Percentiles rank a stretch among this genome's conserved stretches.
Conservation (phyloP, 1,140 invertebrate species). For the Drosophila nigromelanica region DNA sequence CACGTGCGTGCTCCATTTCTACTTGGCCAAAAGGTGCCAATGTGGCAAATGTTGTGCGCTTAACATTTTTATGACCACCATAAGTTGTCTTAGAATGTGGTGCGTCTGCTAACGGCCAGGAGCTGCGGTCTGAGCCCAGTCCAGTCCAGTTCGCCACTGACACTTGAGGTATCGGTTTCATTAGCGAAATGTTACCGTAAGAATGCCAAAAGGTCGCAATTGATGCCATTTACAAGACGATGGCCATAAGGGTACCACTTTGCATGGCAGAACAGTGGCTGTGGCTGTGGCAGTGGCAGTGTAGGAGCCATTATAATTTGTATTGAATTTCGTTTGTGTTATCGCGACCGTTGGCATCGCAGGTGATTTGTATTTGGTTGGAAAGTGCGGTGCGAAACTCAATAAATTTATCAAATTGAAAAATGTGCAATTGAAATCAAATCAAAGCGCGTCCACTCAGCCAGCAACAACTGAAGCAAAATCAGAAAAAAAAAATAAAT, state of each 20-base stretch:
- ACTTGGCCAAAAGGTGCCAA: constrained; percentile 70
- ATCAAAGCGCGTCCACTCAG: constrained; percentile 51
- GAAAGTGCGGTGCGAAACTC: constrained; percentile 35
- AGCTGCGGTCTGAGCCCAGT: neutral
- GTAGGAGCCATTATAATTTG: constrained; percentile 60
- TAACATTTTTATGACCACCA: constrained; percentile 77
- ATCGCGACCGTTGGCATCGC: constrained; percentile 49
- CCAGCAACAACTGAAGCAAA: constrained; percentile 25
- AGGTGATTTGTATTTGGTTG: constrained; percentile 61
- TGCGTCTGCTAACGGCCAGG: constrained; percentile 30
- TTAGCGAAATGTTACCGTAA: constrained; percentile 80
- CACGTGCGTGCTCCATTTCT: constrained; percentile 76
- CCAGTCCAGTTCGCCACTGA: constrained; percentile 46
- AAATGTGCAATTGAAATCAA: constrained; percentile 76
- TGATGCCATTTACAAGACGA: constrained; percentile 76
- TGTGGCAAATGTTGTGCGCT: constrained; percentile 78
- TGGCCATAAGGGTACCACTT: constrained; percentile 45
- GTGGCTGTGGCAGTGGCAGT: constrained; percentile 29
- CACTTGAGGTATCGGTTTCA: constrained; percentile 81
- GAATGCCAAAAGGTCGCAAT: constrained; percentile 81
- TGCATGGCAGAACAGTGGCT: constrained; percentile 13
- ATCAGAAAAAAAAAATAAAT: constrained; percentile 3
- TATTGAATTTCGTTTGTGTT: constrained; percentile 67
- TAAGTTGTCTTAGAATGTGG: constrained; percentile 69
- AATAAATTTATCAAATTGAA: constrained; percentile 80